Base-by-base conservation (phyloP, 2,113 vertebrate species). In the Aptenodytes patagonicus region DNA sequence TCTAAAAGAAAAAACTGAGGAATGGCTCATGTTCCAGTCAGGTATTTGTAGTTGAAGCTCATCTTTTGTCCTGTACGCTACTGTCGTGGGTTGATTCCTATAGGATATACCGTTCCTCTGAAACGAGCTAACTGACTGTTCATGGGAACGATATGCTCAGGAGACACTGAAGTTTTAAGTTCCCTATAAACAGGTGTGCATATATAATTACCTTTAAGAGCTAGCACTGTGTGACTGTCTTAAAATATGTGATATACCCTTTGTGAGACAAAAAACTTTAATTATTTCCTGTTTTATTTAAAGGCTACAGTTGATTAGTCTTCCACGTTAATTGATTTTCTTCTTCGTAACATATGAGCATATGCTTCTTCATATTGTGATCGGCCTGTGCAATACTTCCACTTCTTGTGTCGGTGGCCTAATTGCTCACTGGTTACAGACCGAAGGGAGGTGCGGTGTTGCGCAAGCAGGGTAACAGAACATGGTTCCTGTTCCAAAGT, bases 281-380 rank as follows among this genome's bases (percentile, higher is more conserved):
- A 38, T 51, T 46, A 34, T 86, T 86, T 92, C 49, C 46, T 66
- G 2, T 11, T 87, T 94, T 19, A 61, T 93, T 89, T 91, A 29
- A 77, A 87, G 36, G 15, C 24, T 80, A 25, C 22, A 13, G 17
- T 42, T 72, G 44, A 60, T 55, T 21, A 38, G 28, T 18, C 38
- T 94, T 64, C 9, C 7, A 32, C 1, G 1, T 49, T 19, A 80
- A 55, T 14, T 40, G 25, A 28, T 80, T 90, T 83, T 80, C 31
- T 49, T 69, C 22, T 70, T 57, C 10, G 9, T 34, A 52, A 29
- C 55, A 22, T 0, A 0, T 16, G 40, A 83, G 16, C 17, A 18
- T 69, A 54, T 16, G 31, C 31, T 75, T 87, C 20, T 44, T 75
- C 40, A 20, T 36, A 25, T 3, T 36, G 16, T 34, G 60, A 24